Percentiles rank a stretch among this genome's conserved stretches.
Conservation (phyloP, 2,797 vertebrate genomes). For the Gymnothorax reevesii region DNA sequence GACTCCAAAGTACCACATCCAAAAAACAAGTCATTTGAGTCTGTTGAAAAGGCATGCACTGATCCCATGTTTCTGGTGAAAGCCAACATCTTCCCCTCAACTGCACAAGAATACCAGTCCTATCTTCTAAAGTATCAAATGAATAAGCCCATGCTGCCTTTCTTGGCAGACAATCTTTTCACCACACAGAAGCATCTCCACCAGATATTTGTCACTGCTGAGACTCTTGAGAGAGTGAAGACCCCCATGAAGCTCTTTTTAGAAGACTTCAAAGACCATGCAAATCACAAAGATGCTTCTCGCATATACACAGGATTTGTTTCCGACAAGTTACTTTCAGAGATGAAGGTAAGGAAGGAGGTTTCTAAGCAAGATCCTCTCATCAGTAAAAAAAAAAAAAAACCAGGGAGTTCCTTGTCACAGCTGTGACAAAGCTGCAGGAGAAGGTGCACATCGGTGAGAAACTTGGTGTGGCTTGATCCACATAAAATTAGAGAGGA, state of each 20-base stretch:
- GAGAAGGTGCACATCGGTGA: too few relatives aligned
- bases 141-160: conserved; percentile 34
- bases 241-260: too few relatives aligned
- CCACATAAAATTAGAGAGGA: too few relatives aligned
- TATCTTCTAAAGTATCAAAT: conserved; percentile 30
- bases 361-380: too few relatives aligned
- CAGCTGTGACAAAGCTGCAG: too few relatives aligned
- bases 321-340: conserved; percentile 3
- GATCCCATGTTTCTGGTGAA: conserved; percentile 31
- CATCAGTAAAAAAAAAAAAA: too few relatives aligned
- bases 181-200: conserved; percentile 12
- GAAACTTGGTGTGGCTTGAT: too few relatives aligned
- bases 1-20: conserved; percentile 27
- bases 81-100: conserved; percentile 30
- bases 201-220: conserved; percentile 30
- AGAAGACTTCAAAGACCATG: conserved; percentile 25
- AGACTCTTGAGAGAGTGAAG: conserved; percentile 10
- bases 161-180: conserved; percentile 36
- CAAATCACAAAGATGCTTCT: conserved; percentile 28
- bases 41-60: conserved; percentile 29
- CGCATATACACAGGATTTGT: conserved; percentile 3
- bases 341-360: neutral
- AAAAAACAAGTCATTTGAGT: conserved; percentile 28
- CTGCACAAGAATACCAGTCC: conserved; percentile 27
- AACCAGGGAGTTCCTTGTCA: too few relatives aligned